These are phyloP conservation scores for Diorhabda sublineata DNA, from an alignment of 1,140 invertebrate species.

Conservation along the genomic window DNA sequence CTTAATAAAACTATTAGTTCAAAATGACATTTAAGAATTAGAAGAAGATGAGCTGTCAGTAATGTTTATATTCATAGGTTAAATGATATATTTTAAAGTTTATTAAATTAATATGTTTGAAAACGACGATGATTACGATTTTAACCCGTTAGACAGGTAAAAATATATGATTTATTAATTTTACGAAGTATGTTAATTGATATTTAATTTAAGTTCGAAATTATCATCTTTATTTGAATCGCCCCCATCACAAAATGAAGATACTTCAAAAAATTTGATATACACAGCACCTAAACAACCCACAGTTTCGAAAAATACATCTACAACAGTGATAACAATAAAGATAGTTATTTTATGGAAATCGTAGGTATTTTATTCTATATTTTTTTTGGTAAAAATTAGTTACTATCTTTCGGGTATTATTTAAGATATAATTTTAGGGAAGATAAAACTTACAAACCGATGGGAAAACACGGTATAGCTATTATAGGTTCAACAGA, in stretches of 20 bases:
- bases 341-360: conserved; percentile 31
- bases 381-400: background rate
- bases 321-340: conserved; percentile 19
- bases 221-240: conserved; percentile 31
- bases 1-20: too few relatives aligned
- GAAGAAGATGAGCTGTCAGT: background rate
- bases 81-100: background rate
- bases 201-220: conserved; percentile 29
- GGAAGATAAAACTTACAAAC: conserved; percentile 18
- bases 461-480: conserved; percentile 30
- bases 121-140: conserved; percentile 26
- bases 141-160: conserved; percentile 22
- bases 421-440: conserved; percentile 23
- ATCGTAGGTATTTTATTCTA: conserved; percentile 23
- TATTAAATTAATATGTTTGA: conserved; percentile 18
- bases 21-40: too few relatives aligned
- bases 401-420: background rate
- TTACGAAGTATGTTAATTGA: conserved; percentile 6
- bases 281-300: conserved; percentile 38
- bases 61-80: background rate
- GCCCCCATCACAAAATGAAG: conserved; percentile 5
- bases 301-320: conserved; percentile 10
- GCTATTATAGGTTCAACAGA: conserved; percentile 27
- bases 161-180: background rate
- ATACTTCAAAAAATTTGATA: conserved; percentile 22